Percentiles rank a stretch among this genome's conserved stretches.
phyloP scores from a whole-genome alignment of 2,888 invertebrate genomes.

The Drosophila niveifrons region DNA sequence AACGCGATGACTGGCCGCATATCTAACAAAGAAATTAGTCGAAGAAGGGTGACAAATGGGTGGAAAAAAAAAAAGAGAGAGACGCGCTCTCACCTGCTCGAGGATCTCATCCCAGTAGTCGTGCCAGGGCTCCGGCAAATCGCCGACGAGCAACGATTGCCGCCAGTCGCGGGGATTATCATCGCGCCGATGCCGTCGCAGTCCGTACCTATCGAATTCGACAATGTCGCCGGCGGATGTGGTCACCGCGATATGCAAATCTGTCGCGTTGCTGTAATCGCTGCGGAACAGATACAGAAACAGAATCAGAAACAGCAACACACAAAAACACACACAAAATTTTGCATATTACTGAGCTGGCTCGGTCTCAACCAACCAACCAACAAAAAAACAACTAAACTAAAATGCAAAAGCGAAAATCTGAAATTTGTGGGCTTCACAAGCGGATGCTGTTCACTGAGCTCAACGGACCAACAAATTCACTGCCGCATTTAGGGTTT shows the following conservation, averaged over 20 bases:
- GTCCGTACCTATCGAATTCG: constrained; percentile 93
- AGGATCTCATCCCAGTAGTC: constrained; percentile 90
- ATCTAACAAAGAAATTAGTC: constrained; percentile 64
- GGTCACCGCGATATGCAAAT: constrained; percentile 96
- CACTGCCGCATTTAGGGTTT: constrained; percentile 11
- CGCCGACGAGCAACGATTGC: constrained; percentile 90
- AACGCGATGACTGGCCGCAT: constrained; percentile 84
- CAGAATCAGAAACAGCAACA: constrained; percentile 41
- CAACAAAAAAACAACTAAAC: constrained; percentile 3
- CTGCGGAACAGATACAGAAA: constrained; percentile 85
- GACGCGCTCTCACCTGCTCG: constrained; percentile 88
- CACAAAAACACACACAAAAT: constrained; percentile 53
- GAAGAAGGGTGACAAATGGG: not conserved
- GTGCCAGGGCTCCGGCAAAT: constrained; percentile 88
- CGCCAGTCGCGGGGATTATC: constrained; percentile 87
- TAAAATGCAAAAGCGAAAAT: constrained; percentile 14
- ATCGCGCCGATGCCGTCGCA: constrained; percentile 86
- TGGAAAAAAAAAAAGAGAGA: no score
- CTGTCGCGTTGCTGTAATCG: constrained; percentile 92
- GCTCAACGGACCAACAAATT: constrained; percentile 19
- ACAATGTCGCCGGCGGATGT: constrained; percentile 92
- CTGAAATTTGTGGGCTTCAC: constrained; percentile 24
- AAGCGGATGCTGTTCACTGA: constrained; percentile 7
- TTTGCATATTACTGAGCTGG: constrained; percentile 47
- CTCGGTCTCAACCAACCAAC: no score